Evolutionary conservation across 2,888 invertebrate species (phyloP), one percentile per base, ranked within the genome.

Genomic region (Dryomyza anilis): DNA sequence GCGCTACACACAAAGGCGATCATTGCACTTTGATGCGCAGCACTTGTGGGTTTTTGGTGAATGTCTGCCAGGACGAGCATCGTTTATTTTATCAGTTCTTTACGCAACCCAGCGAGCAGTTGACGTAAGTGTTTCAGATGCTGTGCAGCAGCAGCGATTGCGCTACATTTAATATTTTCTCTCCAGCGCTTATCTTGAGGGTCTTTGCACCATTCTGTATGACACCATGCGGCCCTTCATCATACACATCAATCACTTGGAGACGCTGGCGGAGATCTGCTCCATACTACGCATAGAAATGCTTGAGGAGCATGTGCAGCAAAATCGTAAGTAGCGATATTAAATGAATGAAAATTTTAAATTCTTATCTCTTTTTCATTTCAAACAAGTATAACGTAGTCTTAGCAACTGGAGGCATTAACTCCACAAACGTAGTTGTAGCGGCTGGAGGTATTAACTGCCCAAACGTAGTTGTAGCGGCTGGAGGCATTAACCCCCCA

Each of bases 231-330:
- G 98, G 2, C 98, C 99, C 1, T 89, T 94, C 73, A 91, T 99
- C 63, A 96, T 99, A 68, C 95, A 96, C 82, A 94, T 98, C 68
- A 96, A 96, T 80, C 98, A 99, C 82, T 85, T 99, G 78, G 99
- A 99, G 86, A 98, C 98, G 0, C 85, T 99, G 25, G 95, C 98
- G 0, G 99, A 99, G 83, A 89, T 99, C 57, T 98, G 98, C 80
- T 92, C 94, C 46, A 97, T 98, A 72, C 84, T 98, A 43, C 87
- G 95, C 68, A 89, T 92, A 61, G 96, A 97, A 85, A 94, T 97
- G 88, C 85, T 96, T 10, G 95, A 95, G 76, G 96, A 95, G 74
- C 94, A 96, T 76, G 93, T 94, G 19, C 89, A 90, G 70, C 90
- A 91, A 73, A 93, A 92, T 78, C 89, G 93, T 90, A 81, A 87